Percentiles rank a stretch among this genome's conserved stretches.
Evolutionary conservation across 2,797 vertebrate species (phyloP).

Genomic region (Coracias cyanogaster): DNA sequence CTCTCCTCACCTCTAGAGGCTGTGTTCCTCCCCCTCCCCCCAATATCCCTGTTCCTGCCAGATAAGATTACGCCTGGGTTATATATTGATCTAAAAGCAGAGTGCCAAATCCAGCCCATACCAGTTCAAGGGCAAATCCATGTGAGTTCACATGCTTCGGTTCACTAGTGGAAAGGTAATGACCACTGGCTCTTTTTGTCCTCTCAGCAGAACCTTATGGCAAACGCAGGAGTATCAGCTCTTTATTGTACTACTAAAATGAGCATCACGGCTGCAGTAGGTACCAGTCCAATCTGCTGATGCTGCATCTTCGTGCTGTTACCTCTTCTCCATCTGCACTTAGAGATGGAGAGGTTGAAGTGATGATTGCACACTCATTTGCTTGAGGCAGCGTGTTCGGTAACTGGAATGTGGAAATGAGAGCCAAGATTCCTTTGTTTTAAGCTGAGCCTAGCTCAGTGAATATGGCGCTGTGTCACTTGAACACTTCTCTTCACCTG

Average conservation of each 20-base stretch:
- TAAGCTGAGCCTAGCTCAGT: not conserved
- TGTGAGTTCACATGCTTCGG: not conserved
- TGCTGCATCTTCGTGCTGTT: not conserved
- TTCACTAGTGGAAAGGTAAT: not conserved
- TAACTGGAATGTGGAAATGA: fast-evolving
- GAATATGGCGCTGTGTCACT: not conserved
- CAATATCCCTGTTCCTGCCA: conserved; percentile 31
- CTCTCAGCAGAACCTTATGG: not conserved
- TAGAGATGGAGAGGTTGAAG: not conserved
- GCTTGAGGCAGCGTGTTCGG: not conserved
- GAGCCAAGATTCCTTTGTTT: not conserved
- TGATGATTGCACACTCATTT: not conserved
- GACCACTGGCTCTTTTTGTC: not conserved
- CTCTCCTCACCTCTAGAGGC: conserved; percentile 60
- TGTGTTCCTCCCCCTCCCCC: conserved; percentile 20
- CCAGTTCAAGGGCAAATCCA: conserved; percentile 58
- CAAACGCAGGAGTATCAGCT: not conserved
- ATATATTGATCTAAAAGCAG: conserved; percentile 66
- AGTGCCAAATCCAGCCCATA: conserved; percentile 27
- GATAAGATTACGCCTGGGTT: conserved; percentile 70
- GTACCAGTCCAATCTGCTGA: not conserved
- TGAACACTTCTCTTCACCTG: not conserved
- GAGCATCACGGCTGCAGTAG: not conserved
- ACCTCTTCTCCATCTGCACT: not conserved
- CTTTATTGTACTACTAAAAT: not conserved